phyloP scores from a whole-genome alignment of 2,797 vertebrate species.

The Cryptoblepharus egeriae region DNA sequence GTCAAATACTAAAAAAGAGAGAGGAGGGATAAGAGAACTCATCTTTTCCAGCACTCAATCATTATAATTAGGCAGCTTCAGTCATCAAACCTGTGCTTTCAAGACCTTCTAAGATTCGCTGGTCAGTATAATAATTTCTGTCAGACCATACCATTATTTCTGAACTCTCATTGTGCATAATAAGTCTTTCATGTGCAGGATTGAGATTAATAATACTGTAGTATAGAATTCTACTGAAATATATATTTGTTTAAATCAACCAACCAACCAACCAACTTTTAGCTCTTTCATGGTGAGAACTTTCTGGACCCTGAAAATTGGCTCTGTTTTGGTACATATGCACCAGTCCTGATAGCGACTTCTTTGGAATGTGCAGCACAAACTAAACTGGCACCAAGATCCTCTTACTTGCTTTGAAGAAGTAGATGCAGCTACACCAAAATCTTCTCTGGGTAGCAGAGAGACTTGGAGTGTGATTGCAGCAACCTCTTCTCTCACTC shows the following conservation, averaged over 20 bases:
- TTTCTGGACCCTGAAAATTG: not conserved
- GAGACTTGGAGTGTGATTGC: too few relatives aligned
- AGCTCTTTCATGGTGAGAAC: not conserved
- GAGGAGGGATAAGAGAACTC: not conserved
- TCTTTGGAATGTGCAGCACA: too few relatives aligned
- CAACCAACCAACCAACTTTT: too few relatives aligned
- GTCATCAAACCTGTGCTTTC: constrained; percentile 44
- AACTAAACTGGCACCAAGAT: too few relatives aligned
- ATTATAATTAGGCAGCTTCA: not conserved
- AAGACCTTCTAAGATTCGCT: not conserved
- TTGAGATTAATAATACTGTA: not conserved
- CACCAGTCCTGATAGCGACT: too few relatives aligned
- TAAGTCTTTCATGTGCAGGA: constrained; percentile 11
- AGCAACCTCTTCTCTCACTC: too few relatives aligned
- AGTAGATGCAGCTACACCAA: too few relatives aligned
- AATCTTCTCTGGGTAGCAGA: too few relatives aligned
- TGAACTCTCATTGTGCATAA: constrained; percentile 33
- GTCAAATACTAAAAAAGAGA: not conserved
- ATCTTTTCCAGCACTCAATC: not conserved
- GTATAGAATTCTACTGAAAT: not conserved
- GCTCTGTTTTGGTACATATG: not conserved
- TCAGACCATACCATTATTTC: not conserved
- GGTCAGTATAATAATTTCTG: constrained; percentile 19
- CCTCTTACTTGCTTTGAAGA: too few relatives aligned
- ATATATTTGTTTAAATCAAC: not conserved